These are phyloP conservation scores for Toxotes lorentzi DNA, from an alignment of 2,797 vertebrate species.

Conservation along the genomic window DNA sequence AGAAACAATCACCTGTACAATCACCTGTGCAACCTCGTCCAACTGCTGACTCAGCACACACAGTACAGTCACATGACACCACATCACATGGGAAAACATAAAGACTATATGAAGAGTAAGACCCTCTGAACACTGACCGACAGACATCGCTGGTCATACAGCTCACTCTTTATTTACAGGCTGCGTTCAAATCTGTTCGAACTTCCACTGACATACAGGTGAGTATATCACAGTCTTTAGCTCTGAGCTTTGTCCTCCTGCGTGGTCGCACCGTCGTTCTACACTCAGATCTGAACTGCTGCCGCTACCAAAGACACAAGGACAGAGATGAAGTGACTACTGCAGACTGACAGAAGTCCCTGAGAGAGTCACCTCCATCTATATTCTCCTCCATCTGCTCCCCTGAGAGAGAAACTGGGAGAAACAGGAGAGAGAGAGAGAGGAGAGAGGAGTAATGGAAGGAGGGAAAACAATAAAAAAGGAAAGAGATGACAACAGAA, in stretches of 20 bases:
- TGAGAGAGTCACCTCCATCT: constrained; percentile 30
- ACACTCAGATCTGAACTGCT: neutral
- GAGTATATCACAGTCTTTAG: neutral
- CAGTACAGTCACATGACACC: no score
- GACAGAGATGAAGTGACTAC: neutral
- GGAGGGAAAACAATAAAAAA: neutral
- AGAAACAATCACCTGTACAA: no score
- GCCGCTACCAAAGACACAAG: neutral
- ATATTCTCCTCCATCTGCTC: constrained; percentile 40
- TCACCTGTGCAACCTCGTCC: neutral
- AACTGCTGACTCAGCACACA: no score
- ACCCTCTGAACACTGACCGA: no score
- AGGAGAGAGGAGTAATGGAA: neutral
- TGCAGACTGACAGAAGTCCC: neutral
- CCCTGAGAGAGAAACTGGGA: constrained; percentile 52
- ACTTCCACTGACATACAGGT: neutral
- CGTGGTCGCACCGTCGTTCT: neutral
- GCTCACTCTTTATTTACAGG: neutral
- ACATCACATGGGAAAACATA: no score
- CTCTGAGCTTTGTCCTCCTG: neutral
- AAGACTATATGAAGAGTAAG: no score
- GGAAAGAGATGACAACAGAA: neutral
- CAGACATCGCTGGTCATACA: neutral
- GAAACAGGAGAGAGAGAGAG: constrained; percentile 6
- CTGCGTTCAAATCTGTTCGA: no score